Evolutionary conservation across 2,797 vertebrate genomes (phyloP), one percentile per base, ranked within the genome.

Genomic region (Alcedo quadribrachys): DNA sequence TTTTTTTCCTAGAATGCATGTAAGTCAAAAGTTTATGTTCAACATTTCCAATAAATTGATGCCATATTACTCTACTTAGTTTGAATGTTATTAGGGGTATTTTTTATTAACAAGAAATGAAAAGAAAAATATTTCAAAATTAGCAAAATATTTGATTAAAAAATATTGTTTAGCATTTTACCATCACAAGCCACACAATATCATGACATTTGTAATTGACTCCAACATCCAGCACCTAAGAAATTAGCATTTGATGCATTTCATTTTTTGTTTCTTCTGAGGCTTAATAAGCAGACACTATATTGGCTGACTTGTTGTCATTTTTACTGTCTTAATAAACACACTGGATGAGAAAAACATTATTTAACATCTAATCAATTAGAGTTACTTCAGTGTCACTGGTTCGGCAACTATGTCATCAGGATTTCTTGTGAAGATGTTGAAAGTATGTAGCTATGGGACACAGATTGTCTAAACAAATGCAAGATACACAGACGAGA

Each of bases 241-340:
- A 96, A 96, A 95, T 84, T 60, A 80, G 40, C 69, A 15, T 40
- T 65, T 27, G 45, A 69, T 96, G 46, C 53, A 68, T 77, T 96
- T 84, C 9, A 73, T 69, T 90, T 93, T 92, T 68, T 60, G 90
- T 93, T 82, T 90, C 57, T 89, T 93, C 33, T 83, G 88, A 80
- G 93, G 75, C 20, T 48, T 96, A 93, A 94, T 94, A 94, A 96
- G 90, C 77, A 93, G 81, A 73, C 35, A 79, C 71, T 88, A 80
- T 80, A 95, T 81, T 92, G 89, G 55, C 93, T 95, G 58, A 83
- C 85, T 95, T 89, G 48, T 60, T 95, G 83, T 92, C 18, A 10
- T 83, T 94, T 96, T 95, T 94, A n/a, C 60, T 90, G 81, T 93
- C 81, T 96, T 93, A 95, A 94, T 91, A 96, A 96, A 94, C 35